Percentiles rank a stretch among this genome's conserved stretches.
Evolutionary conservation across 1,140 invertebrate genomes (phyloP).

Genomic region (Drosophila tani): DNA sequence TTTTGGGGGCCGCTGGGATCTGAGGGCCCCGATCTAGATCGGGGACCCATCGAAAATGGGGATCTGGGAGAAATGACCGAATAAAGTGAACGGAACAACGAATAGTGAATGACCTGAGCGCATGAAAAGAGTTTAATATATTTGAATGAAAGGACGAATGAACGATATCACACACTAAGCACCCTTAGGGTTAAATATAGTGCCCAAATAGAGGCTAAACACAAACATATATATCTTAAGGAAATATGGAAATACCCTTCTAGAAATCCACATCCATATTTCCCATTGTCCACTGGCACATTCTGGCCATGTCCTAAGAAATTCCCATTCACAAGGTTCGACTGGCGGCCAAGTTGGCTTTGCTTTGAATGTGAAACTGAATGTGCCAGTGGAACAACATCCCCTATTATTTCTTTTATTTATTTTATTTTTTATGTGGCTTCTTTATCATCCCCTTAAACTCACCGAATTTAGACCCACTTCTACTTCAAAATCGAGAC

Average conservation of each 20-base stretch:
- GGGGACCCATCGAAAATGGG: background rate
- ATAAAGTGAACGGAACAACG: slow-evolving; percentile 32
- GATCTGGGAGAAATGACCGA: background rate
- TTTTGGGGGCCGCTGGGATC: background rate
- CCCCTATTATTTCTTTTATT: background rate
- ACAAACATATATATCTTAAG: background rate
- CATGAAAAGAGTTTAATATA: background rate
- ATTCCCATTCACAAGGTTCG: too few species aligned
- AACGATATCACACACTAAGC: too few species aligned
- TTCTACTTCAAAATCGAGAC: slow-evolving; percentile 39
- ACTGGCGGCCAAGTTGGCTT: too few species aligned
- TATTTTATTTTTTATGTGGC: background rate
- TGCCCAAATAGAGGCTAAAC: background rate
- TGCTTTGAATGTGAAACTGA: background rate
- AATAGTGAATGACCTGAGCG: slow-evolving; percentile 18
- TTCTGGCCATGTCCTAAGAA: too few species aligned
- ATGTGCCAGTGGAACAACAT: background rate
- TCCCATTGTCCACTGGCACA: too few species aligned
- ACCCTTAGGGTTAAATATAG: too few species aligned
- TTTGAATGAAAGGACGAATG: background rate
- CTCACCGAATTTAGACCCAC: slow-evolving; percentile 18
- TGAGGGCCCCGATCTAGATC: slow-evolving; percentile 4
- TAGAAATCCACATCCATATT: too few species aligned
- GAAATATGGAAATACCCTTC: too few species aligned
- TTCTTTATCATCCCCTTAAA: background rate